These are phyloP conservation scores for Capitella teleta DNA, from an alignment of 1,140 invertebrate genomes.

Conservation along the genomic window DNA sequence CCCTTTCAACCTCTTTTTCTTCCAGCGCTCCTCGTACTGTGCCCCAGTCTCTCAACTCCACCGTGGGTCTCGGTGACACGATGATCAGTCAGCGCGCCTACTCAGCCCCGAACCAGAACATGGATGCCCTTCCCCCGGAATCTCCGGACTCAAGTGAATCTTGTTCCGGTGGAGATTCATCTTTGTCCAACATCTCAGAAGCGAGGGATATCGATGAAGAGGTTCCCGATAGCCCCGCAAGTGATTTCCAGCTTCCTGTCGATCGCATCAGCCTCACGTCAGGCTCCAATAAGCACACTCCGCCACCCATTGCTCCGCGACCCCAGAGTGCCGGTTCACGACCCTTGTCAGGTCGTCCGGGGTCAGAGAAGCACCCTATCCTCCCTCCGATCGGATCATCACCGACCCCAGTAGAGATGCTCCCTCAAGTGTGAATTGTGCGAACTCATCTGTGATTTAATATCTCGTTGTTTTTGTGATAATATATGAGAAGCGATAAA, in stretches of 20 bases:
- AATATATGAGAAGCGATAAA: no score
- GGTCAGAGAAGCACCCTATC: constrained; percentile 30
- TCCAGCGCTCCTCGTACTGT: constrained; percentile 28
- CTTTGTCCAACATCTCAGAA: constrained; percentile 25
- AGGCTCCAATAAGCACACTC: not conserved
- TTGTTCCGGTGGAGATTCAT: constrained; percentile 16
- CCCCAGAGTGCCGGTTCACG: constrained; percentile 19
- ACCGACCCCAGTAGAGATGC: no score
- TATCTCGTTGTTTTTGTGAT: no score
- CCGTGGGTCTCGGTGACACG: constrained; percentile 18
- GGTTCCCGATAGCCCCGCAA: no score
- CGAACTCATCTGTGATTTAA: no score
- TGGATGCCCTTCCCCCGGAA: constrained; percentile 13
- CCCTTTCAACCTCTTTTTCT: no score
- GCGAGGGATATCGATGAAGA: constrained; percentile 10
- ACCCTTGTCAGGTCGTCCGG: constrained; percentile 17
- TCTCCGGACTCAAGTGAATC: constrained; percentile 24
- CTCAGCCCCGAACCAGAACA: constrained; percentile 20
- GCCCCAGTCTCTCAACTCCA: constrained; percentile 21
- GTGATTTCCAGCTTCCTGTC: no score
- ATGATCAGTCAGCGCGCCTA: constrained; percentile 11
- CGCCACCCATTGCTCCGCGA: constrained; percentile 8
- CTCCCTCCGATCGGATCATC: constrained; percentile 27
- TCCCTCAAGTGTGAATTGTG: no score
- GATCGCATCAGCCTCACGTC: constrained; percentile 8